Base-by-base conservation (phyloP, 35 echinoderm and acorn worm species). In the Patiria miniata region DNA sequence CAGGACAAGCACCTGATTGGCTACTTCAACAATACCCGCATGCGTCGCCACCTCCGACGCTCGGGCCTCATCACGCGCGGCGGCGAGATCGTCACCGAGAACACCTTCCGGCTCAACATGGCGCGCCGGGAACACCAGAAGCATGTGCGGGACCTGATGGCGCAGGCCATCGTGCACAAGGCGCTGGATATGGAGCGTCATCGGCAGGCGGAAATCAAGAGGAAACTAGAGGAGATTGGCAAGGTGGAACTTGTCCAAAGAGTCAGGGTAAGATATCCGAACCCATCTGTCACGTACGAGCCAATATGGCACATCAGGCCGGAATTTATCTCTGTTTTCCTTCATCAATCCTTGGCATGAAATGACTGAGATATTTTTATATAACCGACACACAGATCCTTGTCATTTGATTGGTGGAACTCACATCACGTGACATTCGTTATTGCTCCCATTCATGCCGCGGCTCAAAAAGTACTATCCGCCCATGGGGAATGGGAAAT, bases 91-190 rank as follows among this genome's bases (percentile, higher is more conserved):
- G 86, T 99, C 23, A 94, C 96, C 10, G 96, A 99, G 52, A 84
- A 86, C 42, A 90, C 96, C 0, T 99, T 92, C 87, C 56, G 96
- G 40, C 89, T 99, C 26, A 94, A 87, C 82, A 99, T 99, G 96
- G 96, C 96, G 1, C 81, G 96, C 32, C 89, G 90, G 83, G 92
- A 99, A 79, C 96, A 99, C 60, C 92, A 94, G 90, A 88, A 83
- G 18, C 96, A 99, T 51, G 96, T 99, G 5, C 54, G 96, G 52
- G 90, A 94, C 51, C 83, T 99, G 37, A 94, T 99, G 86, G 96
- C 96, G 0, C 96, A 98, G 83, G 96, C 96, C 12, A 99, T 99
- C 18, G 96, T 99, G 16, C 96, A 99, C 81, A 99, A 95, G 79
- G 86, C 96, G 0, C 73, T 99, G 16, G 96, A 99, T 69, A 91